Percentiles rank a stretch among this genome's conserved stretches.
Evolutionary conservation across 2,888 invertebrate species (phyloP).

Genomic region (Prosopocoilus inquinatus): DNA sequence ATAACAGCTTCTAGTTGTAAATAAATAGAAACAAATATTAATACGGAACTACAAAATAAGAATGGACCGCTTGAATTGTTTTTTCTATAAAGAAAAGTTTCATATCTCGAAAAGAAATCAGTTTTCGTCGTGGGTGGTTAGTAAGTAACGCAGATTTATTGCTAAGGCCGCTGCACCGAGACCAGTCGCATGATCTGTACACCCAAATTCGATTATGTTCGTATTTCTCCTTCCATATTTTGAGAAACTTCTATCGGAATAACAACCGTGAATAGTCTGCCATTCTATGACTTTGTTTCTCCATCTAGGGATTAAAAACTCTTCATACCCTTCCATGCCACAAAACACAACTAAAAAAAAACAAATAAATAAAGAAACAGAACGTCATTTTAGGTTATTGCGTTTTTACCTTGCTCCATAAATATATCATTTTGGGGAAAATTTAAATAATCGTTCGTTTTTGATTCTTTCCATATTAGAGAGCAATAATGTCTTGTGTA

Average conservation of each 20-base stretch:
- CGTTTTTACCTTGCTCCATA: slow-evolving; percentile 37
- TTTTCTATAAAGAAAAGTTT: no score
- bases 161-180: slow-evolving; percentile 47
- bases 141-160: slow-evolving; percentile 31
- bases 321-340: slow-evolving; percentile 51
- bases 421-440: slow-evolving; percentile 40
- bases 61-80: no score
- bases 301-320: slow-evolving; percentile 47
- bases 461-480: slow-evolving; percentile 37
- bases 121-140: neutral
- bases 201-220: slow-evolving; percentile 45
- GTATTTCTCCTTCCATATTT: slow-evolving; percentile 30
- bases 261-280: slow-evolving; percentile 49
- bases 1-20: no score
- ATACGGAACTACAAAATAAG: no score
- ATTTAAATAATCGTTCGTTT: slow-evolving; percentile 33
- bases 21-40: no score
- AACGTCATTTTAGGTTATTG: neutral
- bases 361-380: neutral
- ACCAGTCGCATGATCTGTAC: slow-evolving; percentile 51
- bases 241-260: slow-evolving; percentile 22
- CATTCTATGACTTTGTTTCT: slow-evolving; percentile 44
- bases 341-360: slow-evolving; percentile 49
- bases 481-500: slow-evolving; percentile 33
- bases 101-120: no score